Conservation (phyloP, 2,797 vertebrate genomes). For the Acrossocheilus fasciatus region DNA sequence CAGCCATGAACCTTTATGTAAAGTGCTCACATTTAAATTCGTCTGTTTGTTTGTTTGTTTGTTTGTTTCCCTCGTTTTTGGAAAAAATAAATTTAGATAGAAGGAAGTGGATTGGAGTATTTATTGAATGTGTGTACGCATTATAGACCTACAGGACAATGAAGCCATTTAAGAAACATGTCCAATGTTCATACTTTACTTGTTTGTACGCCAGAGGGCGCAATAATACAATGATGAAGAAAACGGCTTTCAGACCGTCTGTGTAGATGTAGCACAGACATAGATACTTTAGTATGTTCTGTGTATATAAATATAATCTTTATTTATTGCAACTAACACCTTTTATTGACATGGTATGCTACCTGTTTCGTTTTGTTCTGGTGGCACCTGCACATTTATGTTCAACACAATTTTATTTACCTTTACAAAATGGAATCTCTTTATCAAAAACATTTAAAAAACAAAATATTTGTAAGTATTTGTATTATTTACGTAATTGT, state of each 20-base stretch:
- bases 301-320: no score
- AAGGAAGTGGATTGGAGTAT: neutral
- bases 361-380: neutral
- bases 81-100: constrained; percentile 64
- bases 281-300: neutral
- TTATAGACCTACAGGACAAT: neutral
- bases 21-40: constrained; percentile 69
- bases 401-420: neutral
- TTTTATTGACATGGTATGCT: neutral
- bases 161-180: neutral
- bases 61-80: constrained; percentile 66
- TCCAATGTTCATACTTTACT: neutral
- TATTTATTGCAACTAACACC: neutral
- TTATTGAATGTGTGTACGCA: neutral
- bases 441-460: neutral
- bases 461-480: no score
- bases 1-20: constrained; percentile 69
- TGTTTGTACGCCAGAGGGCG: constrained; percentile 29
- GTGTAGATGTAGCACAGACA: neutral
- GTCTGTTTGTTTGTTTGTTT: constrained; percentile 42
- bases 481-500: no score
- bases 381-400: neutral
- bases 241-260: neutral
- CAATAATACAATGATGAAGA: neutral
- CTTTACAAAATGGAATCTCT: neutral